Evolutionary conservation across 2,797 vertebrate species (phyloP).

Genomic region (Gallirallus australis): DNA sequence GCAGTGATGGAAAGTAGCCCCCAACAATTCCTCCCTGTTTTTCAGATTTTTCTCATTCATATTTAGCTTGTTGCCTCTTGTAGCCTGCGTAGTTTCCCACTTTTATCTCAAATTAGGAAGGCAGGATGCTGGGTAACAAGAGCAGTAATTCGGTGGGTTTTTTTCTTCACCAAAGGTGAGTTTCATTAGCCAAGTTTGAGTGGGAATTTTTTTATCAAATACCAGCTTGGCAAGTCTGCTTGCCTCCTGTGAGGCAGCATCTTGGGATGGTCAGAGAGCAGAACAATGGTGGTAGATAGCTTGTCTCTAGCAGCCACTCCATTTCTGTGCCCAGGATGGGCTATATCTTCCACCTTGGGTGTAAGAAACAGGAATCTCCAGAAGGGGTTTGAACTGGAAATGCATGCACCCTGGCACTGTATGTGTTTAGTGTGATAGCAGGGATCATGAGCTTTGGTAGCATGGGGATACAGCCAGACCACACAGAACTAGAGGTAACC

Average conservation of each 20-base stretch:
- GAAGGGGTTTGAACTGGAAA: not conserved
- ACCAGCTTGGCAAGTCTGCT: too few relatives aligned
- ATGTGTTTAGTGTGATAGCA: rapidly evolving
- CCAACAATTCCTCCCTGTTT: not conserved
- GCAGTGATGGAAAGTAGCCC: not conserved
- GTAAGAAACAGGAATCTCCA: not conserved
- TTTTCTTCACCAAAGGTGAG: not conserved
- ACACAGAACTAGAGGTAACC: not conserved
- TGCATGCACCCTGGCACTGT: rapidly evolving
- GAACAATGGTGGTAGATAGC: rapidly evolving
- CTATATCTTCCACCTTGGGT: not conserved
- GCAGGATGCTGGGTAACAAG: not conserved
- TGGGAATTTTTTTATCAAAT: not conserved
- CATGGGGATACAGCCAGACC: not conserved
- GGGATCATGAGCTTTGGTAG: not conserved
- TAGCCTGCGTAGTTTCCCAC: not conserved
- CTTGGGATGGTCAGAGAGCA: not conserved
- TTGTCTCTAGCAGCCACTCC: not conserved
- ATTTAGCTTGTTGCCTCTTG: not conserved
- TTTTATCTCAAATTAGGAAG: not conserved
- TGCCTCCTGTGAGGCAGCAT: not conserved
- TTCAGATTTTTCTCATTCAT: not conserved
- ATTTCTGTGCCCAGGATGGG: not conserved
- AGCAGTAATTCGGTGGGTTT: not conserved
- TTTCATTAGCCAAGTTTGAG: not conserved